Conservation (phyloP, 1,140 invertebrate species). For the Temnothorax curvispinosus region DNA sequence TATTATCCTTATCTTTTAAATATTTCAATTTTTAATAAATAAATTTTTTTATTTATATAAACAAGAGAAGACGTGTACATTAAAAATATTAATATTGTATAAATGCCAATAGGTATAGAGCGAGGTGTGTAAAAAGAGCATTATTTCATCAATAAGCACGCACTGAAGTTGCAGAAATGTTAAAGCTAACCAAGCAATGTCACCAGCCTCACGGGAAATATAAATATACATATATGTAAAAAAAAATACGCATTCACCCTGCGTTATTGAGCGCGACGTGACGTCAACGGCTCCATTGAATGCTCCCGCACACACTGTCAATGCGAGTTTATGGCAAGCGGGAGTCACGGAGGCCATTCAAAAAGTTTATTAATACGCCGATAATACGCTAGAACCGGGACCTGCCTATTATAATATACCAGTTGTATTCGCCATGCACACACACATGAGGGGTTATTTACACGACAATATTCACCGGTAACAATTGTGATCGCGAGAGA, state of each 20-base stretch:
- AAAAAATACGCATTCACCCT: not conserved
- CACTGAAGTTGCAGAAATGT: not conserved
- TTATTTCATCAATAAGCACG: not conserved
- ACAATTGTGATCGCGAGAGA: not conserved
- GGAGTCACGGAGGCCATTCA: constrained; percentile 31
- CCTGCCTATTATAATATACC: constrained; percentile 1
- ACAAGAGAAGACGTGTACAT: not conserved
- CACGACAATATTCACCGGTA: constrained; percentile 44
- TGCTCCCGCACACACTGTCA: not conserved
- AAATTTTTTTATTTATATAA: not conserved
- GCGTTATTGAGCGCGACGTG: not conserved
- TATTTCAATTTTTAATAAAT: not conserved
- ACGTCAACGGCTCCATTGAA: not conserved
- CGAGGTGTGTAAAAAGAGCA: not conserved
- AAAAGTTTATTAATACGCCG: constrained; percentile 9
- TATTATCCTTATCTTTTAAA: not conserved
- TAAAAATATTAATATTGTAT: not conserved
- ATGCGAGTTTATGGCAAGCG: not conserved
- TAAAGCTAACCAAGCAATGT: not conserved
- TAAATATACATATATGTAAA: not conserved
- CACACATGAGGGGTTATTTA: constrained; percentile 23
- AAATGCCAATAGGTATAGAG: not conserved
- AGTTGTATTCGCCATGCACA: not conserved
- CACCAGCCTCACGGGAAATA: not conserved
- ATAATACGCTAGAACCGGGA: constrained; percentile 6